Base-by-base conservation (phyloP, 2,888 invertebrate species). In the Myathropa florea region DNA sequence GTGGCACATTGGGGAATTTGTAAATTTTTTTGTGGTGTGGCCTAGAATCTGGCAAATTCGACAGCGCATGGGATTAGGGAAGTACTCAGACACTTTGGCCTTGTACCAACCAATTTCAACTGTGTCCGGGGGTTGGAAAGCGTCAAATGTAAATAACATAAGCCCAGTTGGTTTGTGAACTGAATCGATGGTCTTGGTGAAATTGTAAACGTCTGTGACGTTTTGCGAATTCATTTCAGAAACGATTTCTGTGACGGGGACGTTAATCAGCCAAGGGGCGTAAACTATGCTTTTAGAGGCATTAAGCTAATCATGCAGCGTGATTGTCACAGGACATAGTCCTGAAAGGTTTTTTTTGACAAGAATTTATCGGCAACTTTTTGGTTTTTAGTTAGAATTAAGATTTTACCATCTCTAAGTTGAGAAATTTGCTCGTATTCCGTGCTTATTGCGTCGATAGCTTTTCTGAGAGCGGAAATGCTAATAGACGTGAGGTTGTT, bases 11-110 rank as follows among this genome's bases (percentile, higher is more conserved):
- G 64, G 21, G 1, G 61, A 18, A 0, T 59, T 65, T 0, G 24
- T 75, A 6, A 46, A 75, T 23, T 36, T 65, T 10, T 75, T 75
- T 59, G 24, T 46, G 36, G 57, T 76, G n/a, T 76, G 75, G n/a
- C n/a, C n/a, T n/a, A n/a, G n/a, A n/a, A n/a, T n/a, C n/a, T n/a
- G n/a, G 0, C 75, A 33, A 23, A 57, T 68, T 3, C 57, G 23
- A 33, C 68, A 57, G 1, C 33, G 55, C 57, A 57, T 68, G 4
- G 23, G 39, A 39, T 39, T 64, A 12, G 64, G 24, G 39, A 64
- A 23, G 12, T 64, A 39, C 33, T 64, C 36, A 21, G 9, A 55
- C 6, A 23, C 23, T 55, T 55, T 55, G 18, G 21, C 55, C 21
- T 64, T 24, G 23, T 64, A 18, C 36, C 64, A 39, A 18, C 14